These are phyloP conservation scores for Morus bassanus DNA, from an alignment of 2,797 vertebrate genomes.

Conservation along the genomic window DNA sequence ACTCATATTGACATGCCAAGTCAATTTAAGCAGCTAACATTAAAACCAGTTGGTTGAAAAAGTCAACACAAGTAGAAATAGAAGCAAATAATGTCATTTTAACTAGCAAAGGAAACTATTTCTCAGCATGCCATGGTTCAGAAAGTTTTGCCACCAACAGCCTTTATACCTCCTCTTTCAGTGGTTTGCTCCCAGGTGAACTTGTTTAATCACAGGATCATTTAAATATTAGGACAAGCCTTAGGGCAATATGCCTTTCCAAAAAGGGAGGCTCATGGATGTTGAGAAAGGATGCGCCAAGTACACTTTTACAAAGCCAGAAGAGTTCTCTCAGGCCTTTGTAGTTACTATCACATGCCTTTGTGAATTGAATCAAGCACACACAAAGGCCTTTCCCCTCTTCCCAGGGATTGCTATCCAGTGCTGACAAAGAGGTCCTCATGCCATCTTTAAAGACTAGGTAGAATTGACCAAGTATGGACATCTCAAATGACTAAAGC, in stretches of 20 bases:
- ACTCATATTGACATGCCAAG: background rate
- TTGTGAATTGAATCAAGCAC: background rate
- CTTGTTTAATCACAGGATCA: background rate
- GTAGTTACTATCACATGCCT: background rate
- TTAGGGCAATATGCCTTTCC: background rate
- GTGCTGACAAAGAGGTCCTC: background rate
- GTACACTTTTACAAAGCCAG: background rate
- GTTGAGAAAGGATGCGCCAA: background rate
- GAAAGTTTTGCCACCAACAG: background rate
- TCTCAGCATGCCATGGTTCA: background rate
- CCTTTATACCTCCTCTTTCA: background rate
- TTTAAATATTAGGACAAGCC: background rate
- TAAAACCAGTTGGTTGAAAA: background rate
- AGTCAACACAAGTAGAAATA: background rate
- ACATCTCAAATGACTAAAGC: background rate
- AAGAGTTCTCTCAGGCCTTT: background rate
- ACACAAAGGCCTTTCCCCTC: background rate
- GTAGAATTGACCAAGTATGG: background rate
- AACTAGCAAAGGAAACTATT: background rate
- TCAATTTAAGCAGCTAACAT: background rate
- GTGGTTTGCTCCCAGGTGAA: background rate
- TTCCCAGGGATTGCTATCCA: background rate
- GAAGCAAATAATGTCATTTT: background rate
- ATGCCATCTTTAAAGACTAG: background rate
- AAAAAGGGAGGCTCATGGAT: rapidly evolving